Conservation (phyloP, 1,140 invertebrate genomes). For the Tetragonula clypearis region DNA sequence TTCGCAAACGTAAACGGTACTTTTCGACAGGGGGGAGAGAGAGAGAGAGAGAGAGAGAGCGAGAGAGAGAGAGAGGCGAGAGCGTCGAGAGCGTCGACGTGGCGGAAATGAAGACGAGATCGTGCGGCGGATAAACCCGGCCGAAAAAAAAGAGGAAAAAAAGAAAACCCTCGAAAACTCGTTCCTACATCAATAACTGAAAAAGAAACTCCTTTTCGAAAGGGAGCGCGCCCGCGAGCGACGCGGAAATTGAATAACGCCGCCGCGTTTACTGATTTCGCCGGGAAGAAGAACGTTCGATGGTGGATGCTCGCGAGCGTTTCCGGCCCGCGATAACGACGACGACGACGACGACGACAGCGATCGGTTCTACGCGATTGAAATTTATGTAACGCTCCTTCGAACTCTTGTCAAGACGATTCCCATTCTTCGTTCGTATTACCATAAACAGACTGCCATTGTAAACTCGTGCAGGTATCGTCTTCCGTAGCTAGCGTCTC, state of each 20-base stretch:
- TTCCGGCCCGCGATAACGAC: conserved; percentile 52
- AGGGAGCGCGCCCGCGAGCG: conserved; percentile 11
- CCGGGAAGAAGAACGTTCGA: conserved; percentile 27
- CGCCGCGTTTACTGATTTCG: conserved; percentile 54
- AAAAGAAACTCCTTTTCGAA: conserved; percentile 42
- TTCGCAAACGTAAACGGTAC: background rate
- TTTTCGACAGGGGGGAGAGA: background rate
- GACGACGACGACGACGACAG: conserved; percentile 46
- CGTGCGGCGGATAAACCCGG: conserved; percentile 53
- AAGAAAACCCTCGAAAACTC: conserved; percentile 61
- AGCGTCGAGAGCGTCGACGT: conserved; percentile 40
- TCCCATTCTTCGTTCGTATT: background rate
- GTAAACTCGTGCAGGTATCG: too few species aligned
- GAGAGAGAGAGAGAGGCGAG: background rate
- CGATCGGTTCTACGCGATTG: conserved; percentile 33
- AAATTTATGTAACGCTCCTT: conserved; percentile 47
- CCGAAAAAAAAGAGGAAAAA: background rate
- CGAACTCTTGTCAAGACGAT: background rate
- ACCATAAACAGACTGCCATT: too few species aligned
- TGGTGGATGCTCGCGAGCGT: conserved; percentile 36
- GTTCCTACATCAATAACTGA: conserved; percentile 52
- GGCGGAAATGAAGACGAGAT: conserved; percentile 69
- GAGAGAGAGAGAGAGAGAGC: background rate
- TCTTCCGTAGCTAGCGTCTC: too few species aligned
- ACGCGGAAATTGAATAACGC: conserved; percentile 67